Percentiles rank a stretch among this genome's conserved stretches.
phyloP scores from a whole-genome alignment of 2,888 invertebrate species.

The Mamestra brassicae region DNA sequence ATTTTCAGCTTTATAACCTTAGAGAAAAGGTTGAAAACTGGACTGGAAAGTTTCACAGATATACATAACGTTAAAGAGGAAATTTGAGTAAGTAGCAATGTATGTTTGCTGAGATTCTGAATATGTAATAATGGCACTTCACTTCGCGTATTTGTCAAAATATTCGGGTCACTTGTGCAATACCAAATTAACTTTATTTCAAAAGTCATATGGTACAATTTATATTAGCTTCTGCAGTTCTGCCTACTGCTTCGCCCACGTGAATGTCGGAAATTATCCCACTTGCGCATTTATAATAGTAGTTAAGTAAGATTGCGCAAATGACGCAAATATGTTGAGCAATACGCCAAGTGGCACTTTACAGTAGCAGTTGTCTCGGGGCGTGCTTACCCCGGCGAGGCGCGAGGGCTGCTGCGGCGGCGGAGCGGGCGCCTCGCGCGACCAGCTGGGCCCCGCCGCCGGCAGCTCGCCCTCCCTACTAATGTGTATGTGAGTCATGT shows the following conservation, averaged over 20 bases:
- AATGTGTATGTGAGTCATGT: conserved; percentile 41
- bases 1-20: background rate
- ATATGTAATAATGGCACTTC: background rate
- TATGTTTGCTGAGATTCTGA: background rate
- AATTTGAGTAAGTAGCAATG: background rate
- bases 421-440: conserved; percentile 52
- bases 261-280: too few species aligned
- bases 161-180: too few species aligned
- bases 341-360: too few species aligned
- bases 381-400: conserved; percentile 63
- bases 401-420: conserved; percentile 54
- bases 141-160: too few species aligned
- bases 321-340: too few species aligned
- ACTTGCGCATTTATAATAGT: too few species aligned
- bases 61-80: background rate
- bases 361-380: background rate
- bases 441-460: conserved; percentile 65
- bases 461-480: conserved; percentile 50
- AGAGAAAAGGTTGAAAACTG: background rate
- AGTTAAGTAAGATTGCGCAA: too few species aligned
- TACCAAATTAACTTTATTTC: too few species aligned
- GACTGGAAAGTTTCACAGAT: background rate
- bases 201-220: too few species aligned
- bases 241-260: too few species aligned
- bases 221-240: too few species aligned